Conservation (phyloP, 1,140 invertebrate genomes). For the Harlomillsia oculata region DNA sequence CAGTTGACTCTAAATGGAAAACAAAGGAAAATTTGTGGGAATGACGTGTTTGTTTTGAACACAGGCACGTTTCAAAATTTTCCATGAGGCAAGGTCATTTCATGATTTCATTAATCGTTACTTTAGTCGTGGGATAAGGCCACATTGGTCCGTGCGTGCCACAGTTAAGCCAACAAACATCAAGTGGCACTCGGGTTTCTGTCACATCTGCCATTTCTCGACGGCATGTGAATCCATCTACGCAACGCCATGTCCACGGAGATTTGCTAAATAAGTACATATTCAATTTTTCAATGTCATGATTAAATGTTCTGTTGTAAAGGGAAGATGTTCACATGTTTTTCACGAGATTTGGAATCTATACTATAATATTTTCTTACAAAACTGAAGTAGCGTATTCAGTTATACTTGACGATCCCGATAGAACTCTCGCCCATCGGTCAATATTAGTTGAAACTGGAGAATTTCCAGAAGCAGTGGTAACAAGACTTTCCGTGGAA, state of each 20-base stretch:
- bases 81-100: background rate
- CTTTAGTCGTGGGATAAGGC: slow-evolving; percentile 25
- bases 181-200: slow-evolving; percentile 15
- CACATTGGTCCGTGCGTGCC: slow-evolving; percentile 23
- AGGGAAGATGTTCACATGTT: too few species aligned
- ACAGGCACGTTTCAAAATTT: background rate
- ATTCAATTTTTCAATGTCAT: too few species aligned
- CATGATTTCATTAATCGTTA: too few species aligned
- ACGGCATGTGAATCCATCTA: slow-evolving; percentile 25
- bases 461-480: too few species aligned
- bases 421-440: too few species aligned
- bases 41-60: background rate
- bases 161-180: slow-evolving; percentile 34
- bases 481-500: too few species aligned
- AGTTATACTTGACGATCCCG: too few species aligned
- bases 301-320: too few species aligned
- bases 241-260: slow-evolving; percentile 33
- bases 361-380: too few species aligned
- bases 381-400: too few species aligned
- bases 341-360: too few species aligned
- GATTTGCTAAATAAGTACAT: slow-evolving; percentile 30
- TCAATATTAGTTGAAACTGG: too few species aligned
- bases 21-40: background rate
- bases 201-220: slow-evolving; percentile 20
- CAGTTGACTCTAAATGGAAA: slow-evolving; percentile 3